Evolutionary conservation across 23 tunicate species (phyloP), one percentile per base, ranked within the genome.

Genomic region (Styela plicata): DNA sequence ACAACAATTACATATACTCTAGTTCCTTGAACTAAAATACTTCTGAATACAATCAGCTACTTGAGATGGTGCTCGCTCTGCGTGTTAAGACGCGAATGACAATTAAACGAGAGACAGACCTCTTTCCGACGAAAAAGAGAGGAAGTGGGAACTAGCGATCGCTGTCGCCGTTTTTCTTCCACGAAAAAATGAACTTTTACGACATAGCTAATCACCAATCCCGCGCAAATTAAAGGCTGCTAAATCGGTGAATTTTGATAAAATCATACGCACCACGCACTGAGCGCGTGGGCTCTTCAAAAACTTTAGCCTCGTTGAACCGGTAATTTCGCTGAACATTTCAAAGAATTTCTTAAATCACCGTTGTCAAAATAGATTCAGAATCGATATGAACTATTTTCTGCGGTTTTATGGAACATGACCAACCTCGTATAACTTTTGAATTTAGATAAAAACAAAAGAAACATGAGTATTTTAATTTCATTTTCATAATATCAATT

Each of bases 221-320:
- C 57, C 57, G 13, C 57, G 57, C 57, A 44, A 44, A 44, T 44
- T 44, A 13, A 44, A 44, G 13, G 7, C 57, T 13, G 57, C 13
- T 7, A 44, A 44, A 5, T 44, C 57, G 57, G 7, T 44, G 57
- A 7, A 5, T 44, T 44, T 44, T 7, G 13, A 44, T 44, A 44
- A 44, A 44, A 44, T 44, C 57, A 44, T 44, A 66, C 24, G 36
- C 18, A 71, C 29, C 77, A 71, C 77, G 77, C 77, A 21, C 34
- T 32, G 77, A 71, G 77, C 77, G 77, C 37, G 77, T 71, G 77
- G 77, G 77, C 34, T 21, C 32, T 16, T 16, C 37, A 71, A 18
- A 18, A 18, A 44, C 13, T 44, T 44, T 44, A 44, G 7, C 13
- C 57, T 44, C 7, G 57, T 44, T 44, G 13, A 44, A 44, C 57